phyloP scores from a whole-genome alignment of 2,888 invertebrate genomes.

The Dryadula phaetusa region DNA sequence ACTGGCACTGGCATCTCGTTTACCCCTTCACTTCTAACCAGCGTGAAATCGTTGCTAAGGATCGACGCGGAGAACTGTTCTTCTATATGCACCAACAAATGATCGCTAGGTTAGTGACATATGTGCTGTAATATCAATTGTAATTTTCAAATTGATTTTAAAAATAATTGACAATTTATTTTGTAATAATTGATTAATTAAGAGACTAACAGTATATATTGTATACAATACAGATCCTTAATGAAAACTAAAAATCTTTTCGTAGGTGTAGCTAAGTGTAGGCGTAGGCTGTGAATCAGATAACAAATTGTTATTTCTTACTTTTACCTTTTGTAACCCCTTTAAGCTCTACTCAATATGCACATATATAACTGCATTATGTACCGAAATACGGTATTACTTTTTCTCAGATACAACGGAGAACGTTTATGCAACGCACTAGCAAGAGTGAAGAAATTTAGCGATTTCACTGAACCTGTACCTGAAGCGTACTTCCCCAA shows the following conservation, averaged over 20 bases:
- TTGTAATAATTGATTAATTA: too few relatives aligned
- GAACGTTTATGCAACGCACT: slow-evolving; percentile 91
- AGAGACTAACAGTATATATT: too few relatives aligned
- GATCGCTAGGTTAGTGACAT: slow-evolving; percentile 65
- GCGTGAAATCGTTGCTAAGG: slow-evolving; percentile 87
- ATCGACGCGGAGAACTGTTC: slow-evolving; percentile 91
- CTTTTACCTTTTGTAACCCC: too few relatives aligned
- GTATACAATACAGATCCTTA: too few relatives aligned
- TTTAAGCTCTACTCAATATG: too few relatives aligned
- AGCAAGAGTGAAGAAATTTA: slow-evolving; percentile 85
- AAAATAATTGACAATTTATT: too few relatives aligned
- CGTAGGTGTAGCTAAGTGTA: too few relatives aligned
- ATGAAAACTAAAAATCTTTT: too few relatives aligned
- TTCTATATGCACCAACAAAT: slow-evolving; percentile 90
- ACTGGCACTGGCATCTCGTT: slow-evolving; percentile 93
- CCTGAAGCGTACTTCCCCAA: slow-evolving; percentile 93
- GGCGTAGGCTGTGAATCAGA: too few relatives aligned
- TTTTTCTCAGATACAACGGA: slow-evolving; percentile 86
- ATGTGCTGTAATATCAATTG: neutral
- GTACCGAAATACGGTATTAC: neutral
- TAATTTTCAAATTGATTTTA: too few relatives aligned
- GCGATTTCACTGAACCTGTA: slow-evolving; percentile 88
- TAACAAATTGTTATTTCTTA: too few relatives aligned
- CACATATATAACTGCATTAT: too few relatives aligned
- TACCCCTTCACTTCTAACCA: slow-evolving; percentile 87